Evolutionary conservation across 2,797 vertebrate genomes (phyloP).

Genomic region (Chromis chromis): DNA sequence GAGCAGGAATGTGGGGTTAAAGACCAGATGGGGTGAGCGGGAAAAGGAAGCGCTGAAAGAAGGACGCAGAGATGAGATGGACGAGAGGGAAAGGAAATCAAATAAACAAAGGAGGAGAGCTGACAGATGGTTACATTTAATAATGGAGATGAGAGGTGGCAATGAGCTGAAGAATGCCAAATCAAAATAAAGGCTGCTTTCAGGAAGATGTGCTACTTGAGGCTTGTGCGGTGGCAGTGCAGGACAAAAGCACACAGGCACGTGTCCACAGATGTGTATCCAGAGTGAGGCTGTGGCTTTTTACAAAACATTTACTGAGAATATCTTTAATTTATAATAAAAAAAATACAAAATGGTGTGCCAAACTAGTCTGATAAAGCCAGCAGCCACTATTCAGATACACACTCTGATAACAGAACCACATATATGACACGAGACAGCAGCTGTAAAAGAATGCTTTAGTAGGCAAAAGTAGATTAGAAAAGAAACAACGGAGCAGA

Average conservation of each 20-base stretch:
- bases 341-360: not conserved
- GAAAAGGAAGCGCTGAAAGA: constrained; percentile 62
- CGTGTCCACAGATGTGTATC: constrained; percentile 9
- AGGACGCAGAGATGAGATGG: constrained; percentile 41
- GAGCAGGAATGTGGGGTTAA: constrained; percentile 69
- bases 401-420: constrained; percentile 4
- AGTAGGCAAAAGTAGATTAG: not conserved
- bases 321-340: not conserved
- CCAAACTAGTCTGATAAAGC: not conserved
- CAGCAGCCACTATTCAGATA: constrained; percentile 10
- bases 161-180: constrained; percentile 52
- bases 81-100: constrained; percentile 37
- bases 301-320: not conserved
- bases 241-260: constrained; percentile 7
- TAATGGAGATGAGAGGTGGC: constrained; percentile 63
- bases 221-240: constrained; percentile 15
- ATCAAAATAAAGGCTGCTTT: constrained; percentile 48
- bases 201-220: constrained; percentile 42
- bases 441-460: not conserved
- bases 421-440: not conserved
- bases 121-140: constrained; percentile 72
- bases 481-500: not conserved
- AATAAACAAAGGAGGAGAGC: constrained; percentile 1
- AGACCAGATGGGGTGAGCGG: constrained; percentile 78
- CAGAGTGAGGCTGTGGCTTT: constrained; percentile 14